A percentile compares a stretch with the other conserved stretches of the same genome.
Evolutionary conservation across 1,140 invertebrate species (phyloP).

Genomic region (Apocrypta bakeri): DNA sequence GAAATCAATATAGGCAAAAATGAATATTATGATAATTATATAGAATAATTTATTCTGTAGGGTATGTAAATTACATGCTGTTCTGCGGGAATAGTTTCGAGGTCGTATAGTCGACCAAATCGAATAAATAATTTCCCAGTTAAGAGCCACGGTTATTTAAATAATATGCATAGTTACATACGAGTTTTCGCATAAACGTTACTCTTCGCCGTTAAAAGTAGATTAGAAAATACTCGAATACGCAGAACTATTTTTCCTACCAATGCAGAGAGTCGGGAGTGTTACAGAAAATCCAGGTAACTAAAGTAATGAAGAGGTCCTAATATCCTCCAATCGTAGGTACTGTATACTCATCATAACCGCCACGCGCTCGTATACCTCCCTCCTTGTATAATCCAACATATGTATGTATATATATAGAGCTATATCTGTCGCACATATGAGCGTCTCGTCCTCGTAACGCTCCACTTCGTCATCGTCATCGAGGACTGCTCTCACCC

Average conservation of each 20-base stretch:
- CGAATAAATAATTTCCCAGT: neutral
- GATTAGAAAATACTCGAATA: too few species aligned
- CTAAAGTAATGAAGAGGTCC: conserved; percentile 39
- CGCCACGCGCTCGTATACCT: conserved; percentile 5
- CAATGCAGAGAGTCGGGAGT: too few species aligned
- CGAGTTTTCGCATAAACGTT: too few species aligned
- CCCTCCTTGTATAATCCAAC: neutral
- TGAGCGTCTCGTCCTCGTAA: neutral
- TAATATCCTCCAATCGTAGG: conserved; percentile 34
- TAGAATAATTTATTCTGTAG: neutral
- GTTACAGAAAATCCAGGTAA: neutral
- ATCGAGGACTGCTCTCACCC: conserved; percentile 25
- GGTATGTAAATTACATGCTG: neutral
- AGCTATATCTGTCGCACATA: too few species aligned
- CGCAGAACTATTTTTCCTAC: too few species aligned
- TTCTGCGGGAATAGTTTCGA: neutral
- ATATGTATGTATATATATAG: neutral
- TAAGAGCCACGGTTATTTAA: neutral
- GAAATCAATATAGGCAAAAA: neutral
- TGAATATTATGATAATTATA: neutral
- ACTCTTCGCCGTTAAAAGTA: too few species aligned
- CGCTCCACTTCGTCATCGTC: conserved; percentile 24
- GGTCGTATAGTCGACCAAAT: neutral
- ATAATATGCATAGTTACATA: too few species aligned
- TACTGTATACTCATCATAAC: neutral